Evolutionary conservation across 1,140 invertebrate species (phyloP), one percentile per base, ranked within the genome.

Genomic region (Drosophila pectinifera): DNA sequence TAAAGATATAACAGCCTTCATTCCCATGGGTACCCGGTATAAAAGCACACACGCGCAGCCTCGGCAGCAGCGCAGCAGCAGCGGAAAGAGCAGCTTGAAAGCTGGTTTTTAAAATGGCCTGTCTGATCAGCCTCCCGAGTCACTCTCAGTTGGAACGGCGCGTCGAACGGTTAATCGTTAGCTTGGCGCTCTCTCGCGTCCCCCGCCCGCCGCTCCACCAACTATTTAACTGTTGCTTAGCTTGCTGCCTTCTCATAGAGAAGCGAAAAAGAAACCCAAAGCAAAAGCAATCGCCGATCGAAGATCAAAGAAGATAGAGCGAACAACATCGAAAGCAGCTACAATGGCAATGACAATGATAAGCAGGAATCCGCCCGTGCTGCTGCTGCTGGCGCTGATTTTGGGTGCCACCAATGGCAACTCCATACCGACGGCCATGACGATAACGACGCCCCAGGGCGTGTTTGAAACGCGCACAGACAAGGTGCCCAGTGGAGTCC

Each of bases 81-180:
- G 14, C 28, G 14, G 39, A 16, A 36, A 63, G 46, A 63, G 38
- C 53, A 72, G 65, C 64, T 72, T 55, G 22, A 38, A 73, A 86
- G 81, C 83, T 89, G 84, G 84, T 84, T 89, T 84, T 90, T 78
- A 80, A 89, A 83, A 88, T 80, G 64, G 64, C 68, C 49, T 49
- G 73, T n/a, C 16, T 41, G 46, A 55, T 58, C 48, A 55, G 45
- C 42, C 43, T 59, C 79, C 72, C 73, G 61, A 83, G 73, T 84
- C 85, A 89, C 69, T 89, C 77, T 88, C 80, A 84, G 56, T 80
- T 80, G 73, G 77, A 83, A 64, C 61, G 43, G 73, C 64, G 63
- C 46, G 65, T 59, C 39, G 70, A 89, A 84, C 84, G 85, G 77
- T 88, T 80, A 36, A 75, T 72, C 68, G 54, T 46, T 22, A 31